These are phyloP conservation scores for Rhadina sibilatrix DNA, from an alignment of 2,113 vertebrate species.

Conservation along the genomic window DNA sequence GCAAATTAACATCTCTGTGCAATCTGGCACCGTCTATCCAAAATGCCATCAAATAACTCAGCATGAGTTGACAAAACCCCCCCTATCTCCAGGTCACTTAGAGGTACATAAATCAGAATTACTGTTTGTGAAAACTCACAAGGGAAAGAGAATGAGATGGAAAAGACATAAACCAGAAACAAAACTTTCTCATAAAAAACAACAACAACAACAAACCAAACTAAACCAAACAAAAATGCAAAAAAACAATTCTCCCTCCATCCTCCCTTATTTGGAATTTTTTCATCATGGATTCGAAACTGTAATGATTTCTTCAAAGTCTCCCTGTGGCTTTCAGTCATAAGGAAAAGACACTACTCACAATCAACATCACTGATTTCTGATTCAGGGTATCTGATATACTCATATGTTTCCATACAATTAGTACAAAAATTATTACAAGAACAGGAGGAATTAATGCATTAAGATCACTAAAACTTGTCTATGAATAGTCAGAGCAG, in stretches of 20 bases:
- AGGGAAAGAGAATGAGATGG: background rate
- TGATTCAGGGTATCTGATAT: background rate
- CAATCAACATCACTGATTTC: background rate
- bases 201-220: background rate
- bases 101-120: background rate
- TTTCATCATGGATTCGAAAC: background rate
- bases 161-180: background rate
- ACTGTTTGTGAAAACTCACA: background rate
- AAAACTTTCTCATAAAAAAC: background rate
- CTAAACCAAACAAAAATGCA: no score
- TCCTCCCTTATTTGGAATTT: background rate
- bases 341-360: background rate
- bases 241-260: background rate
- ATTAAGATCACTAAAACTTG: background rate
- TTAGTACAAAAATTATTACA: background rate
- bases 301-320: background rate
- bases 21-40: background rate
- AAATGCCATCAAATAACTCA: background rate
- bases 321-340: background rate
- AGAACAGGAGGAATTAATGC: background rate
- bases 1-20: background rate
- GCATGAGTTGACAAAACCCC: background rate
- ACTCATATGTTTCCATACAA: background rate
- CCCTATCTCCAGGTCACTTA: background rate
- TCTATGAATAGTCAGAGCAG: background rate